These are phyloP conservation scores for Drosophila lini DNA, from an alignment of 1,140 invertebrate genomes.

Conservation along the genomic window DNA sequence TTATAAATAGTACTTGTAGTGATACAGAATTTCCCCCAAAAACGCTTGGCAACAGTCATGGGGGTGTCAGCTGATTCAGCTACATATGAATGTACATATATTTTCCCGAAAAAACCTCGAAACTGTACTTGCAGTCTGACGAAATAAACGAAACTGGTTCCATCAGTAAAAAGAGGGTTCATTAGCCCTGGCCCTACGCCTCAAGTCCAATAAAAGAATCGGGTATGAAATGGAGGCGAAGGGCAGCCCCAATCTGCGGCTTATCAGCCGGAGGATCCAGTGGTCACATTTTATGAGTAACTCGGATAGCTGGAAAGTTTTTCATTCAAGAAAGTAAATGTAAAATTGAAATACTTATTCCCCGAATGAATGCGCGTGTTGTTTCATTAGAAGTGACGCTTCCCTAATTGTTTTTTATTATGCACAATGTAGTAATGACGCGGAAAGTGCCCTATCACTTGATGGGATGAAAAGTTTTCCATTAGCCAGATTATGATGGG, in stretches of 20 bases:
- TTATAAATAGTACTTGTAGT: slow-evolving; percentile 30
- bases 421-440: slow-evolving; percentile 21
- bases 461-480: slow-evolving; percentile 32
- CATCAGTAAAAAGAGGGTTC: slow-evolving; percentile 34
- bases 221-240: slow-evolving; percentile 25
- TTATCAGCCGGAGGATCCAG: slow-evolving; percentile 20
- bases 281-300: slow-evolving; percentile 4
- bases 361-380: not conserved
- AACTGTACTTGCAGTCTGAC: slow-evolving; percentile 36
- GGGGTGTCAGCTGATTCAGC: slow-evolving; percentile 44
- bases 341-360: not conserved
- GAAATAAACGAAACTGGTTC: slow-evolving; percentile 41
- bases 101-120: not conserved
- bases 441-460: slow-evolving; percentile 23
- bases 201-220: slow-evolving; percentile 14
- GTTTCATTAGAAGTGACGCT: slow-evolving; percentile 4
- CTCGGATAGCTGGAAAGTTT: not conserved
- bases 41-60: slow-evolving; percentile 62
- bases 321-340: not conserved
- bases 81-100: not conserved
- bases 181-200: slow-evolving; percentile 58
- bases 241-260: slow-evolving; percentile 32
- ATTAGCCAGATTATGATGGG: not conserved
- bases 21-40: slow-evolving; percentile 32
- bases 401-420: slow-evolving; percentile 5